Evolutionary conservation across 2,113 vertebrate species (phyloP), one percentile per base, ranked within the genome.

Genomic region (Platichthys stellatus): DNA sequence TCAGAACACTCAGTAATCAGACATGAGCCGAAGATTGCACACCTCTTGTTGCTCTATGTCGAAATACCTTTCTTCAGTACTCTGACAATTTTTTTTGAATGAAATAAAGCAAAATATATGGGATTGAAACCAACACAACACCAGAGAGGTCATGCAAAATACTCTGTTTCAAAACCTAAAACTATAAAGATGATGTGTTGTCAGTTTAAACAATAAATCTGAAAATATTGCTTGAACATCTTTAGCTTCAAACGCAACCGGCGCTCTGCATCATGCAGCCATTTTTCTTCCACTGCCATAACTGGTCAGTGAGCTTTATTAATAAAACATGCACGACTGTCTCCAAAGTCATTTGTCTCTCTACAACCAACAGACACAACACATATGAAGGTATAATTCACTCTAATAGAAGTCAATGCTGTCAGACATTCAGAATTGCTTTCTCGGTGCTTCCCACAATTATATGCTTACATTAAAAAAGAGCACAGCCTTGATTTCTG

Each of bases 301-400:
- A 84, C 63, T 73, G 69, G 73, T 43, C 73, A 68, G 56, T n/a
- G 74, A 72, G 59, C 38, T 61, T 80, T 18, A 90, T 91, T 47
- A 91, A 93, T 87, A 90, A 91, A 90, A 92, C 72, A 87, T 83
- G 83, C 23, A 49, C 14, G 10, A 2, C 72, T 13, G 86, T 86
- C 83, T 86, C 75, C 69, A 76, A 63, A 69, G 74, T 76, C 64
- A 38, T 89, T 74, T 71, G 54, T 63, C 45, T 68, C 45, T 77
- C 51, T 28, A 28, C 58, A 63, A 3, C 45, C 74, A 66, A 63
- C 63, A 71, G 75, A 13, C 53, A 26, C 49, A 17, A 53, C 58
- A 35, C 58, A 63, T 35, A 35, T 23, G 45, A 65, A 83, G 45
- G 60, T 73, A 53, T 60, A 59, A 49, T 72, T 78, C 12, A 54